These are phyloP conservation scores for Scomberomorus guttatus DNA, from an alignment of 2,797 vertebrate genomes.

Conservation along the genomic window DNA sequence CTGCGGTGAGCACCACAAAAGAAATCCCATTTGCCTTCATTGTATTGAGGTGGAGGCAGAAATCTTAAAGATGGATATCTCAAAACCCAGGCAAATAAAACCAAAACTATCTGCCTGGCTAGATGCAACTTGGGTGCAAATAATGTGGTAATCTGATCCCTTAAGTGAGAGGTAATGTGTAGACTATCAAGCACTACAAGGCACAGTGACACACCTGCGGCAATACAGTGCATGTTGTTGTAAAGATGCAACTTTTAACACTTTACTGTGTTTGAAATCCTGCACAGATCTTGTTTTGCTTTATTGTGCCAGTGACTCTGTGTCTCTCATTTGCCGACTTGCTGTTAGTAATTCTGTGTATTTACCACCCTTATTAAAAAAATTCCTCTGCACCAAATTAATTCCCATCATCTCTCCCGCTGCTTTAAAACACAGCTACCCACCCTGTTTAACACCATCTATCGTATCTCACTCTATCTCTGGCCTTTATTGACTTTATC, in stretches of 20 bases:
- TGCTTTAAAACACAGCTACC: constrained; percentile 43
- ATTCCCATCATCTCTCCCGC: constrained; percentile 32
- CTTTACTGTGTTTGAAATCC: constrained; percentile 15
- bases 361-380: background rate
- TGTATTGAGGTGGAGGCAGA: background rate
- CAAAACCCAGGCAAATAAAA: background rate
- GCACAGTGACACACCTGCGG: background rate
- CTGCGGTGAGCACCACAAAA: background rate
- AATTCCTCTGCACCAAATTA: constrained; percentile 44
- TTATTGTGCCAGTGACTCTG: background rate
- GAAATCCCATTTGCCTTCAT: background rate
- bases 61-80: background rate
- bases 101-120: background rate
- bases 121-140: background rate
- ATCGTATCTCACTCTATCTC: constrained; percentile 41
- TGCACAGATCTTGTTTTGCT: background rate
- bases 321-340: background rate
- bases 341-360: constrained; percentile 44
- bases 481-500: constrained; percentile 67
- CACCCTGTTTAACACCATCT: constrained; percentile 41
- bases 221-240: background rate
- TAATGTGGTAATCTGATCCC: background rate
- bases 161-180: constrained; percentile 3
- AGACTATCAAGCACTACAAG: background rate
- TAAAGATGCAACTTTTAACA: background rate